Evolutionary conservation across 2,797 vertebrate genomes (phyloP), one percentile per base, ranked within the genome.

Genomic region (Pipistrellus kuhlii): DNA sequence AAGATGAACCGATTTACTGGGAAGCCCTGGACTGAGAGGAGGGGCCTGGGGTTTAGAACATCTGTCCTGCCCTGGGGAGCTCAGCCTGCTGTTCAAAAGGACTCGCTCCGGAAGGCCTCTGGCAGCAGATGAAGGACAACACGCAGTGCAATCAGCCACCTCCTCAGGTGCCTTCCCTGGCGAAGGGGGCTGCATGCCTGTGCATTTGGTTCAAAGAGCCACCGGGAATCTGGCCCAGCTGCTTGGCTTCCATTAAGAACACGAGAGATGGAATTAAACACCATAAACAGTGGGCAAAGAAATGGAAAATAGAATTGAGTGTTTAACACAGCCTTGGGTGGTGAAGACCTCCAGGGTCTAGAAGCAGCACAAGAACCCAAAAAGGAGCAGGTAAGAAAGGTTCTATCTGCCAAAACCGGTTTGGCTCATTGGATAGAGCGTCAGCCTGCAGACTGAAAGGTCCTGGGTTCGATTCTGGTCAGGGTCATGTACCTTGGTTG

Each of bases 1-100:
- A 94, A 96, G 96, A 97, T n/a, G 15, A 97, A 86, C 94, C 91
- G 85, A 96, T 97, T 97, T 98, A 96, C 96, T 94, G 87, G 77
- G 94, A 96, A 95, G 94, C 93, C 96, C 83, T 95, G 94, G 93
- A 59, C 57, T 21, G 85, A 12, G 69, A 35, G 12, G 81, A 80
- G 95, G 93, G 81, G 96, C 76, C 93, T 96, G 83, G 88, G 69
- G 91, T 96, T 96, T 64, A 75, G 75, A 53, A 78, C 91, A 91
- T 23, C 73, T 83, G 96, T 96, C 94, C 64, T 75, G 93, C 94
- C 86, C 68, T 88, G 96, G 75, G 71, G 95, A 96, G 92, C 85
- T 77, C 72, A 88, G 93, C 97, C 85, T 72, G 38, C 77, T 91
- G 85, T 95, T 95, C 51, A 86, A 94, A 90, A 96, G 21, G 23